Evolutionary conservation across 2,888 invertebrate genomes (phyloP).

Genomic region (Petrolisthes manimaculis): DNA sequence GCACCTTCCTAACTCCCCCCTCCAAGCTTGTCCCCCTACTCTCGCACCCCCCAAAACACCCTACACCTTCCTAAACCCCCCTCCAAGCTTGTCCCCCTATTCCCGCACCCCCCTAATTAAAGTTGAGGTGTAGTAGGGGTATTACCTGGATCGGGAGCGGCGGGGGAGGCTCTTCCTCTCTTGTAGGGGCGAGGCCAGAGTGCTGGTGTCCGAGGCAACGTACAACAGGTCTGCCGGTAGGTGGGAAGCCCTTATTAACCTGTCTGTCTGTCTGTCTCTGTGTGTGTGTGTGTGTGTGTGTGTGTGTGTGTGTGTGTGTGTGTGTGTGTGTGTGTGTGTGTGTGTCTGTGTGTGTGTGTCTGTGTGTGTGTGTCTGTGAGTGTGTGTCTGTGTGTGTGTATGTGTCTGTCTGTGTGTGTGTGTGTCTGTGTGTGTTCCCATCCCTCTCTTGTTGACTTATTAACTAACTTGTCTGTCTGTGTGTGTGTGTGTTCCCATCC

Average conservation of each 20-base stretch:
- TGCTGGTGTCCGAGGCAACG: constrained; percentile 65
- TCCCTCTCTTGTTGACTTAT: background rate
- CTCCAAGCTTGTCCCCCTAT: too few relatives aligned
- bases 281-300: background rate
- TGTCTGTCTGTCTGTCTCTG: constrained; percentile 16
- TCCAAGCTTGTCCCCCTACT: too few relatives aligned
- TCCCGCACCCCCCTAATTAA: too few relatives aligned
- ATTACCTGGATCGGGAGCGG: constrained; percentile 56
- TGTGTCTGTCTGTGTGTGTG: background rate
- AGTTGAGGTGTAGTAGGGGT: too few relatives aligned
- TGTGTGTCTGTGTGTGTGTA: background rate
- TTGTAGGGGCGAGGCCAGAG: constrained; percentile 60
- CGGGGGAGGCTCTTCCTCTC: constrained; percentile 64
- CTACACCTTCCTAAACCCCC: too few relatives aligned
- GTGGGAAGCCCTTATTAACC: constrained; percentile 27
- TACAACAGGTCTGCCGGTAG: constrained; percentile 64
- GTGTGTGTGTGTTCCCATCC: too few relatives aligned
- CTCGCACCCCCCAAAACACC: too few relatives aligned
- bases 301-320: background rate
- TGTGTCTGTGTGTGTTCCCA: background rate
- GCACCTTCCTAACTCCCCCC: too few relatives aligned
- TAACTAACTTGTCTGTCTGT: too few relatives aligned
- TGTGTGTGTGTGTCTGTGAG: background rate
- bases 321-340: constrained; percentile 4
- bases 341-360: background rate